Evolutionary conservation across 2,797 vertebrate species (phyloP).

Genomic region (Hippopotamyrus pictus): DNA sequence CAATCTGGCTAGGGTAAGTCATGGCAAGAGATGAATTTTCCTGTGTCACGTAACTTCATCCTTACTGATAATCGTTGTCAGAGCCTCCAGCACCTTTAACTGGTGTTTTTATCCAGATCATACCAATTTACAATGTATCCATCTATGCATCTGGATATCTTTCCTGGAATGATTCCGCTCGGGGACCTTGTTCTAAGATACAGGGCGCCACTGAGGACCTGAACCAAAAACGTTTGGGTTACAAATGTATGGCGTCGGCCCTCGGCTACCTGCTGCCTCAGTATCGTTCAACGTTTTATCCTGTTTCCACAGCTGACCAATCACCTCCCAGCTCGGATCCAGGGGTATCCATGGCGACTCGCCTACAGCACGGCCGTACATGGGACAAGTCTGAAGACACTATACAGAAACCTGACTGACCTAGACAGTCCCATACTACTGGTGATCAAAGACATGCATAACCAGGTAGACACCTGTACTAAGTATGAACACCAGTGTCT

Average conservation of each 20-base stretch:
- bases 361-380: conserved; percentile 85
- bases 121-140: not conserved
- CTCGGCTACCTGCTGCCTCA: not conserved
- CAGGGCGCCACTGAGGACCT: not conserved
- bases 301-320: conserved; percentile 67
- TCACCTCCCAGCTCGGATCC: conserved; percentile 84
- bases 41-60: not conserved
- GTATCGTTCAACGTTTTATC: conserved; percentile 59
- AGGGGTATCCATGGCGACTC: conserved; percentile 86
- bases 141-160: not conserved
- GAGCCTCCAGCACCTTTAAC: not conserved
- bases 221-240: not conserved
- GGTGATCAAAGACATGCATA: conserved; percentile 89
- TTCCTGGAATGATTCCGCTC: not conserved
- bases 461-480: conserved; percentile 65
- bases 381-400: conserved; percentile 90
- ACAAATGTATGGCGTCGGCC: not conserved
- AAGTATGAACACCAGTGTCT: conserved; percentile 35
- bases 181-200: not conserved
- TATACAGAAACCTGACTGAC: conserved; percentile 79
- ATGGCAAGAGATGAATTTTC: not conserved
- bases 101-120: not conserved
- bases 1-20: not conserved
- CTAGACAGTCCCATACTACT: conserved; percentile 88
- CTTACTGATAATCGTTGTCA: not conserved